Evolutionary conservation across 1,140 invertebrate genomes (phyloP).

Genomic region (Augochlora pura): DNA sequence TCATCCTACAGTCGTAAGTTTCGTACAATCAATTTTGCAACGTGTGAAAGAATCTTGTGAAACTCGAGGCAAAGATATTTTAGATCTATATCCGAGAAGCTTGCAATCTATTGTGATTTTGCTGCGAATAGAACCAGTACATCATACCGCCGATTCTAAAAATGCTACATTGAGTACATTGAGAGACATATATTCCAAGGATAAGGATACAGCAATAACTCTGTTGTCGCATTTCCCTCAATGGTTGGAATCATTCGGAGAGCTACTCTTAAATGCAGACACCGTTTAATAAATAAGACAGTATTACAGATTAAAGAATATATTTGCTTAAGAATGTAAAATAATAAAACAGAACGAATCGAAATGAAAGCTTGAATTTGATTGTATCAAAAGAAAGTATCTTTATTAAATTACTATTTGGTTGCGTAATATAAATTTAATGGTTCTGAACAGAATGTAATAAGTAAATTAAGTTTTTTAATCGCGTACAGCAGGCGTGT

Average conservation of each 20-base stretch:
- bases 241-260: slow-evolving; percentile 65
- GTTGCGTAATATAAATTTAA: slow-evolving; percentile 43
- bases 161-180: slow-evolving; percentile 54
- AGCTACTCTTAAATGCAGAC: neutral
- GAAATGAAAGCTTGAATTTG: slow-evolving; percentile 22
- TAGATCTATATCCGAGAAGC: slow-evolving; percentile 72
- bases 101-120: slow-evolving; percentile 68
- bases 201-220: slow-evolving; percentile 62
- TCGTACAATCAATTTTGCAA: slow-evolving; percentile 65
- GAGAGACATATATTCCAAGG: slow-evolving; percentile 58
- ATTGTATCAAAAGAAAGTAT: slow-evolving; percentile 42
- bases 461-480: slow-evolving; percentile 31
- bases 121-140: slow-evolving; percentile 65
- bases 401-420: slow-evolving; percentile 40
- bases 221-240: slow-evolving; percentile 72
- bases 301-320: neutral
- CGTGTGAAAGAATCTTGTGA: slow-evolving; percentile 54
- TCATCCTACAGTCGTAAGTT: slow-evolving; percentile 59
- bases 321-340: neutral
- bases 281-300: neutral
- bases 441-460: slow-evolving; percentile 39
- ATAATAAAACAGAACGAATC: neutral
- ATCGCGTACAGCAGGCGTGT: slow-evolving; percentile 35
- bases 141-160: slow-evolving; percentile 66
- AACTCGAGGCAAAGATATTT: slow-evolving; percentile 51